Evolutionary conservation across 2,113 vertebrate species (phyloP), one percentile per base, ranked within the genome.

Genomic region (Triplophysa rosa): DNA sequence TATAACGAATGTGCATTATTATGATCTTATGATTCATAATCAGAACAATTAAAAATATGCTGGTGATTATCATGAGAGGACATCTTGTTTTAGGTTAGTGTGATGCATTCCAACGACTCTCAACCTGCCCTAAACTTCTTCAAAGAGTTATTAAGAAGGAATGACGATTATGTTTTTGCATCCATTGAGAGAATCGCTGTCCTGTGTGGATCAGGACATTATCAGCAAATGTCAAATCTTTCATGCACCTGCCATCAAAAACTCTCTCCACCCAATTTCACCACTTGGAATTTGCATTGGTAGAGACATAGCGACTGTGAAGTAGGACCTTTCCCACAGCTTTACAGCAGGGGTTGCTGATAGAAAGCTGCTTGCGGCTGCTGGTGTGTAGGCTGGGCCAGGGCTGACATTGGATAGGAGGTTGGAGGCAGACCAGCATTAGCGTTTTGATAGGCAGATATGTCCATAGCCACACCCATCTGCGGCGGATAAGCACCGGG

Each of bases 311-410:
- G 52, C 61, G 13, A 24, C n/a, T 74, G 83, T 54, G 8, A 1
- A 75, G 6, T 56, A 1, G 2, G 59, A 63, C 33, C 0, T 8
- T 19, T 61, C 45, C 84, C 68, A 29, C 59, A 29, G 68, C 65
- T 29, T 91, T 87, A 98, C 67, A 99, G 94, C 69, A 99, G 95
- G 74, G 97, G 98, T 86, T 98, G 97, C 83, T 95, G 97, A 1
- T 96, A 98, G 89, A 95, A 99, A 56, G 80, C 91, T 0, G 92
- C 62, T 67, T 91, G 95, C 63, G 93, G 95, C 11, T 92, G 95
- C 79, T 93, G 95, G 6, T 93, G 82, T 69, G 91, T 76, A 8
- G 95, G 90, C 47, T 91, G 95, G 84, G 92, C 84, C 0, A 95
- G 93, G 17, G 90, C 86, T 0, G 91, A 86, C 88, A 93, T 37